A percentile compares a stretch with the other conserved stretches of the same genome.
Conservation (phyloP, 1,140 invertebrate species). For the Ceratosolen fusciceps region DNA sequence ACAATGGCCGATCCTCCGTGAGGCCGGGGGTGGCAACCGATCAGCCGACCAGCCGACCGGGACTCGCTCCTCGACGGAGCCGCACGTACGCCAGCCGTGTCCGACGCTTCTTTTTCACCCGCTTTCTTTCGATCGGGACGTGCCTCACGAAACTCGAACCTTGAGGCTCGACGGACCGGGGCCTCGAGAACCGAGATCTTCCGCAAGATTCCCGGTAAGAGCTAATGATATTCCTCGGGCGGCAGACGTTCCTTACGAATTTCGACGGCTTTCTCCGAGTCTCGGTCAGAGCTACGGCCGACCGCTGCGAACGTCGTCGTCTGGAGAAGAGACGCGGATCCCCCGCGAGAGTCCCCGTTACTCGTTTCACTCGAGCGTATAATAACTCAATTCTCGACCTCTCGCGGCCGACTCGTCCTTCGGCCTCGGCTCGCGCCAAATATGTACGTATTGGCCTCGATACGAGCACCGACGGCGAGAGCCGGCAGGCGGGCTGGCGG, state of each 20-base stretch:
- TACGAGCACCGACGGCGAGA: background rate
- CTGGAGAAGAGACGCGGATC: background rate
- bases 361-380: background rate
- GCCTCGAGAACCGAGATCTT: no score
- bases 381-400: background rate
- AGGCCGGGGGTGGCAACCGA: background rate
- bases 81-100: conserved; percentile 6
- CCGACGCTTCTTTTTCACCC: conserved; percentile 10
- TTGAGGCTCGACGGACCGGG: background rate
- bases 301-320: no score
- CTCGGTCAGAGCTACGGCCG: no score
- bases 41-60: no score
- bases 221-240: no score
- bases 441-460: conserved; percentile 1
- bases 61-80: no score
- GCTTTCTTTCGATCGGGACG: conserved; percentile 1
- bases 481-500: background rate
- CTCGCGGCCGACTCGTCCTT: background rate
- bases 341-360: background rate
- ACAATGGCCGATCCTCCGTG: no score
- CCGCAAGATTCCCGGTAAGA: no score
- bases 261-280: no score
- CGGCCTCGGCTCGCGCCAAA: background rate
- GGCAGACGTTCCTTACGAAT: no score
- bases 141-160: no score